Base-by-base conservation (phyloP, 1,140 invertebrate species). In the Platorchestia sp. region DNA sequence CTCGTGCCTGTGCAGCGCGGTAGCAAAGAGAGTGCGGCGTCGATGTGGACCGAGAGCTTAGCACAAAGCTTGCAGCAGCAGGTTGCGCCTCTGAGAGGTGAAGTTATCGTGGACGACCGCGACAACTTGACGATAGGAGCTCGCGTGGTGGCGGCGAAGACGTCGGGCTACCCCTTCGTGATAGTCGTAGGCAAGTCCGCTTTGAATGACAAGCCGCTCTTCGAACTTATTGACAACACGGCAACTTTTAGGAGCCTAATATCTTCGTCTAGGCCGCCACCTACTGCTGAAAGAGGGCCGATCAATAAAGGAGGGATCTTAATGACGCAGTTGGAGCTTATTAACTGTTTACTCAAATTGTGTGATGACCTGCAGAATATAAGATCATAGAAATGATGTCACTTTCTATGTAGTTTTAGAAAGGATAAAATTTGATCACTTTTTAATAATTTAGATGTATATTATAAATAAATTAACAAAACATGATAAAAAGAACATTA, bases 31-130 rank as follows among this genome's bases (percentile, higher is more conserved):
- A 90, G 47, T n/a, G 45, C 53, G 36, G 87, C 86, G 3, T 95
- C 95, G 22, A 45, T 51, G 41, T 95, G 95, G 95, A 42, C 45
- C 40, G 59, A 95, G 40, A 59, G 47, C 22, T 41, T 90, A 10
- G 95, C 91, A 36, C 36, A n/a, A 19, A 43, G 89, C 87, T 47
- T 95, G 36, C 86, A 90, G 47, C 86, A 90, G 45, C 59, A 95
- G 42, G 89, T 95, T 40, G 16, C 95, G 43, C 7, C 16, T 51
- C 89, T 90, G 45, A 45, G 89, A 45, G 95, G 45, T 22, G 95
- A 95, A 89, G 95, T 95, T 0, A 47, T 95, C 45, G 43, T 95
- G 41, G 95, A 95, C 53, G 95, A 95, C 87, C 41, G 95, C n/a
- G 45, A 59, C 45, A 47, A 3, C 43, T 53, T 90, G 0, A 45